Base-by-base conservation (phyloP, 1,140 invertebrate genomes). In the Neodiprion pinetum region DNA sequence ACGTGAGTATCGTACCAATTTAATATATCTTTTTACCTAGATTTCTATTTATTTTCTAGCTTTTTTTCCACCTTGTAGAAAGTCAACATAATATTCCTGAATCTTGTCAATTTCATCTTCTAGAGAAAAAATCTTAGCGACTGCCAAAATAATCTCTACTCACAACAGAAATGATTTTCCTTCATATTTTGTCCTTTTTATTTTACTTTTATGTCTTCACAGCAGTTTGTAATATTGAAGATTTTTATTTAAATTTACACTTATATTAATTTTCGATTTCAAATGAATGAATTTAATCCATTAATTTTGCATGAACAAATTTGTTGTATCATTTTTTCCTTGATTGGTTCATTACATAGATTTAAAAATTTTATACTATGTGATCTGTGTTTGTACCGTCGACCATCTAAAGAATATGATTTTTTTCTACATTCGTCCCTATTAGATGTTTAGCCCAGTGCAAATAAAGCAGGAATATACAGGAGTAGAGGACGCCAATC, bases 381-480 rank as follows among this genome's bases (percentile, higher is more conserved):
- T 7, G 40, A 47, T 48, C n/a, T 66, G 11, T 12, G 50, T 28
- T 74, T 68, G 70, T 74, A 68, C 72, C 68, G 10, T 70, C 49
- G 12, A 65, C 12, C 61, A 14, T 65, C 12, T 65, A 65, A 65
- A 14, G 12, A 17, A 65, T 5, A 14, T 65, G 4, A 14, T 65
- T 4, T 21, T 69, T 23, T 23, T 47, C 67, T 23, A 17, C 21
- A 77, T 73, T 78, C 75, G 4, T 61, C n/a, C 53, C n/a, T 12
- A 5, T 23, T 77, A 88, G 87, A 88, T 88, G 87, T 88, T 87
- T 77, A 83, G 84, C 79, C 84, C 86, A 72, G 76, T 88, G 73
- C 86, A 86, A 78, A 86, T 88, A 78, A 88, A 88, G 77, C 84
- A 88, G 76, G 87, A 88, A 80, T 88, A 83, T 77, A 81, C 81